Conservation (phyloP, 2,888 invertebrate genomes). For the Zaprionus lineosus region DNA sequence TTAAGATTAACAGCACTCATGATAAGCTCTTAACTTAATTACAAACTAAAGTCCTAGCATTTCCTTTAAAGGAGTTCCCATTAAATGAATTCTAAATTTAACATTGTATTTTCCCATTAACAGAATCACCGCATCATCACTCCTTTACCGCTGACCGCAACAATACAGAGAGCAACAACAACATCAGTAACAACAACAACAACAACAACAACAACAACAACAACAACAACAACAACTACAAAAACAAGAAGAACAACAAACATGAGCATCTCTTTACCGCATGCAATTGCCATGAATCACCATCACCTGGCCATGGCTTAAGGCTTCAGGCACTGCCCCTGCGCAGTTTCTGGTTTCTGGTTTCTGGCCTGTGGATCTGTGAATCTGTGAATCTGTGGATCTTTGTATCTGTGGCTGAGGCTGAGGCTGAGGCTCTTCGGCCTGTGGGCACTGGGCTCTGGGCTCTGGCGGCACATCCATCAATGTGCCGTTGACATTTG, state of each 20-base stretch:
- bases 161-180: conserved; percentile 20
- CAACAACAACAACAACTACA: conserved; percentile 16
- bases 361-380: conserved; percentile 19
- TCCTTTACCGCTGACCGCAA: no score
- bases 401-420: background rate
- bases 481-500: conserved; percentile 77
- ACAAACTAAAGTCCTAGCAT: no score
- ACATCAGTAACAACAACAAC: conserved; percentile 12
- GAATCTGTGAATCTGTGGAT: background rate
- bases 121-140: no score
- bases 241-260: conserved; percentile 36
- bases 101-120: no score
- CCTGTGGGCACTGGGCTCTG: conserved; percentile 20
- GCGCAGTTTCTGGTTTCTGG: conserved; percentile 6
- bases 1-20: no score
- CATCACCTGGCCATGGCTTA: conserved; percentile 66
- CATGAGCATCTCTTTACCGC: conserved; percentile 66
- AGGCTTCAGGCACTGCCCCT: conserved; percentile 5
- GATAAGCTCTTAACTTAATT: no score
- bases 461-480: conserved; percentile 68
- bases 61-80: no score
- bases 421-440: conserved; percentile 8
- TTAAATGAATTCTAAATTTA: no score
- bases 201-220: conserved; percentile 11
- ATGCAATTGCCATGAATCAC: conserved; percentile 76